phyloP scores from a whole-genome alignment of 2,113 vertebrate genomes.

The Protomyctophum bolini region DNA sequence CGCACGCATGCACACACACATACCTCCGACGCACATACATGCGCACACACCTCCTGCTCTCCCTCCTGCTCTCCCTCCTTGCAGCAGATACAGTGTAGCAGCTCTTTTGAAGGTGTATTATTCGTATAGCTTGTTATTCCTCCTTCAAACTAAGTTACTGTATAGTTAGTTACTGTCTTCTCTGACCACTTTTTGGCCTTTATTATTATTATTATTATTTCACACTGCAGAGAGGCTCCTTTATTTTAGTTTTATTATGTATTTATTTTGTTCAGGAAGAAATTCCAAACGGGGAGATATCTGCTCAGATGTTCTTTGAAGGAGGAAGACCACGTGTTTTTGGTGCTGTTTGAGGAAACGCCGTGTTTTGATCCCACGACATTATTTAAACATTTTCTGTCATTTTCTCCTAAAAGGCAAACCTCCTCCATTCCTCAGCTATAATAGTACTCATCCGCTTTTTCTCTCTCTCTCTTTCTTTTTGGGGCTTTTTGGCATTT shows the following conservation, averaged over 20 bases:
- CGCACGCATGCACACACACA: background rate
- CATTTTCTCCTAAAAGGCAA: background rate
- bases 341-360: background rate
- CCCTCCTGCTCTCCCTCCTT: conserved; percentile 24
- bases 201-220: background rate
- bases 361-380: background rate
- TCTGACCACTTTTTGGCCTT: background rate
- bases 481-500: background rate
- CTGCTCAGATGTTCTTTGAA: background rate
- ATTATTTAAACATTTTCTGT: background rate
- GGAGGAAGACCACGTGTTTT: conserved; percentile 4
- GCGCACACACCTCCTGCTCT: conserved; percentile 2
- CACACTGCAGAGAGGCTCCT: background rate
- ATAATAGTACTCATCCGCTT: background rate
- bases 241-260: background rate
- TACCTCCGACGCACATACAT: no score
- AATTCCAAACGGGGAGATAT: conserved; percentile 10
- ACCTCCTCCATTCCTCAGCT: no score
- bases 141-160: background rate
- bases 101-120: background rate
- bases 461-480: background rate
- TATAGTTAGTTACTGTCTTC: background rate
- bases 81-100: conserved; percentile 33
- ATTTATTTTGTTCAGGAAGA: conserved; percentile 9
- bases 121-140: background rate